Percentiles rank a stretch among this genome's conserved stretches.
Evolutionary conservation across 1,140 invertebrate genomes (phyloP).

Genomic region (Pseudomyrmex dendroicus): DNA sequence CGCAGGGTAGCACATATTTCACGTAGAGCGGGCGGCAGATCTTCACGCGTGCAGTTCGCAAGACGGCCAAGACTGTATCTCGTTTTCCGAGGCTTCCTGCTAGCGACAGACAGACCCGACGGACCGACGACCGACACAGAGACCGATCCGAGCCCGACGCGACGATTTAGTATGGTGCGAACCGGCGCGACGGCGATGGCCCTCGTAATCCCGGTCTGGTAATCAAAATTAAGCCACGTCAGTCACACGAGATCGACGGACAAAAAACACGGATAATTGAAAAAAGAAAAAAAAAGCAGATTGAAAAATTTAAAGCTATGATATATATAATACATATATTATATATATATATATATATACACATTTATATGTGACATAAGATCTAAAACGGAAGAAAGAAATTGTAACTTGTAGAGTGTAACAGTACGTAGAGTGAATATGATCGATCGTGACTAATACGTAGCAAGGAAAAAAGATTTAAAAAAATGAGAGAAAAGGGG

Average conservation of each 20-base stretch:
- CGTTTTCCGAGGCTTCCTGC: slow-evolving; percentile 84
- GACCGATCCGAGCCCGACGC: slow-evolving; percentile 83
- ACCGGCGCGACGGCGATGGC: slow-evolving; percentile 91
- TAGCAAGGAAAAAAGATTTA: neutral
- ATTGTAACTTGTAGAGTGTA: slow-evolving; percentile 33
- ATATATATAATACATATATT: slow-evolving; percentile 41
- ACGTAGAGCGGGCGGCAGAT: slow-evolving; percentile 77
- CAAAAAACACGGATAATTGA: slow-evolving; percentile 50
- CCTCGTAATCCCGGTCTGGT: slow-evolving; percentile 90
- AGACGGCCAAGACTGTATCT: slow-evolving; percentile 81
- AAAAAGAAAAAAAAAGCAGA: slow-evolving; percentile 39
- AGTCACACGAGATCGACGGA: slow-evolving; percentile 78
- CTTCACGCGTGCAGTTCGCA: slow-evolving; percentile 81
- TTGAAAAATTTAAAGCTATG: slow-evolving; percentile 42
- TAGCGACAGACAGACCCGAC: slow-evolving; percentile 75
- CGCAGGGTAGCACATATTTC: slow-evolving; percentile 76
- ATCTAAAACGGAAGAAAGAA: slow-evolving; percentile 51
- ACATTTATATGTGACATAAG: neutral
- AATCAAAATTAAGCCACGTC: slow-evolving; percentile 83
- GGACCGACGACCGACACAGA: slow-evolving; percentile 80
- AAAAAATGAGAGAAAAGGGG: slow-evolving; percentile 13
- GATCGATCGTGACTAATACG: slow-evolving; percentile 23
- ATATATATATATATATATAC: neutral
- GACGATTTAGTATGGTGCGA: slow-evolving; percentile 91
- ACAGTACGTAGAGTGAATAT: slow-evolving; percentile 43